Percentiles rank a stretch among this genome's conserved stretches.
Conservation (phyloP, 2,113 vertebrate genomes). For the Microtus pennsylvanicus region DNA sequence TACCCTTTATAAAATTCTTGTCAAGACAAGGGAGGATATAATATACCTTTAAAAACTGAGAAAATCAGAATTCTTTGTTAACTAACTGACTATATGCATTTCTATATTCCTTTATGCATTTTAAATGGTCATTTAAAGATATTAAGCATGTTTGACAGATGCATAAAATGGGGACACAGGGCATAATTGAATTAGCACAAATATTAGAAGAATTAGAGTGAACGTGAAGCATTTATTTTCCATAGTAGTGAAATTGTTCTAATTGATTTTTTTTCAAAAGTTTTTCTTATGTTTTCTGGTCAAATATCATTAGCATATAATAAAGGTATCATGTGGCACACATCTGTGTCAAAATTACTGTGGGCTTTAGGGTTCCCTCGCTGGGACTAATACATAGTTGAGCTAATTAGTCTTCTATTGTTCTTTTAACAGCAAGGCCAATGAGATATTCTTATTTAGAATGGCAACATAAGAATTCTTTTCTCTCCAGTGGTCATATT, state of each 20-base stretch:
- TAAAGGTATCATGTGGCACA: slow-evolving; percentile 73
- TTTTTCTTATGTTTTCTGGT: slow-evolving; percentile 75
- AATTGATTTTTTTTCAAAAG: slow-evolving; percentile 73
- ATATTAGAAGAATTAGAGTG: slow-evolving; percentile 57
- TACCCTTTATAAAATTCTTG: slow-evolving; percentile 2
- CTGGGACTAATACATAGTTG: slow-evolving; percentile 71
- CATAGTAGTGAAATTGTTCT: slow-evolving; percentile 69
- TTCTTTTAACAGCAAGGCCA: slow-evolving; percentile 79
- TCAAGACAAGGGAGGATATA: background rate
- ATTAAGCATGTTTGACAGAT: background rate
- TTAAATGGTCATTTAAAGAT: slow-evolving; percentile 37
- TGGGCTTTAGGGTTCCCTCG: slow-evolving; percentile 59
- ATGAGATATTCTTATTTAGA: slow-evolving; percentile 79
- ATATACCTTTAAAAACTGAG: background rate
- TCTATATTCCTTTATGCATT: slow-evolving; percentile 1
- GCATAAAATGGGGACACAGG: slow-evolving; percentile 37
- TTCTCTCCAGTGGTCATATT: slow-evolving; percentile 73
- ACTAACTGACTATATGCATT: background rate
- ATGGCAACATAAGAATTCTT: slow-evolving; percentile 71
- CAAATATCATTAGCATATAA: slow-evolving; percentile 78
- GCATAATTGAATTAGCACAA: slow-evolving; percentile 70
- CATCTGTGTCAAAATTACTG: slow-evolving; percentile 75
- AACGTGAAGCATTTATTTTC: slow-evolving; percentile 67
- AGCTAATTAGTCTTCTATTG: slow-evolving; percentile 79
- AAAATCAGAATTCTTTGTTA: slow-evolving; percentile 34